These are phyloP conservation scores for Netelia fuscicornis DNA, from an alignment of 2,888 invertebrate species.

Conservation along the genomic window DNA sequence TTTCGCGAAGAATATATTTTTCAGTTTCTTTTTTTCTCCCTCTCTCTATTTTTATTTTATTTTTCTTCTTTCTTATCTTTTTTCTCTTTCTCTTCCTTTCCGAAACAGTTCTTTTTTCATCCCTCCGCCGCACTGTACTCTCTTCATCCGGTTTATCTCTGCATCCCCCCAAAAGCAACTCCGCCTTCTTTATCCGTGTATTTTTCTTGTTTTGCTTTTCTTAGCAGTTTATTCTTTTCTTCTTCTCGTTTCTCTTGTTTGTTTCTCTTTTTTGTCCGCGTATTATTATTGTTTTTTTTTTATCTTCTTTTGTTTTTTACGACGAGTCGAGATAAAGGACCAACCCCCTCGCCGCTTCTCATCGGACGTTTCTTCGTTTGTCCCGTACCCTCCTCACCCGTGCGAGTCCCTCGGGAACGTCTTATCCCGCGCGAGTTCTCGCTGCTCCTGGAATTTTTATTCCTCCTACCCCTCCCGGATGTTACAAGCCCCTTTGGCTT, in stretches of 20 bases:
- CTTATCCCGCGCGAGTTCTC: slow-evolving; percentile 58
- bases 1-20: slow-evolving; percentile 72
- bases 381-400: slow-evolving; percentile 12
- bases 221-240: slow-evolving; percentile 22
- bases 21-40: background rate
- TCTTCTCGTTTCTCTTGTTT: slow-evolving; percentile 29
- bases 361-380: slow-evolving; percentile 31
- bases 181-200: slow-evolving; percentile 39
- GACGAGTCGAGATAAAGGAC: slow-evolving; percentile 64
- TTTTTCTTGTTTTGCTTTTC: slow-evolving; percentile 56
- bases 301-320: slow-evolving; percentile 22
- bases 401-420: slow-evolving; percentile 51
- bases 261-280: slow-evolving; percentile 11
- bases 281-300: slow-evolving; percentile 9
- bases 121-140: background rate
- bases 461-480: slow-evolving; percentile 43
- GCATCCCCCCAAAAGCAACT: slow-evolving; percentile 44
- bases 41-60: too few species aligned
- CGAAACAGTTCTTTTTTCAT: slow-evolving; percentile 1
- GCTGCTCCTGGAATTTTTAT: slow-evolving; percentile 60
- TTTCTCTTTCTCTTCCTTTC: background rate
- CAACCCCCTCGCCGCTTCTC: slow-evolving; percentile 38
- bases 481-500: slow-evolving; percentile 18
- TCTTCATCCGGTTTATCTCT: slow-evolving; percentile 60
- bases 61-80: slow-evolving; percentile 24